Conservation (phyloP, 2,113 vertebrate species). For the Lepus americanus region DNA sequence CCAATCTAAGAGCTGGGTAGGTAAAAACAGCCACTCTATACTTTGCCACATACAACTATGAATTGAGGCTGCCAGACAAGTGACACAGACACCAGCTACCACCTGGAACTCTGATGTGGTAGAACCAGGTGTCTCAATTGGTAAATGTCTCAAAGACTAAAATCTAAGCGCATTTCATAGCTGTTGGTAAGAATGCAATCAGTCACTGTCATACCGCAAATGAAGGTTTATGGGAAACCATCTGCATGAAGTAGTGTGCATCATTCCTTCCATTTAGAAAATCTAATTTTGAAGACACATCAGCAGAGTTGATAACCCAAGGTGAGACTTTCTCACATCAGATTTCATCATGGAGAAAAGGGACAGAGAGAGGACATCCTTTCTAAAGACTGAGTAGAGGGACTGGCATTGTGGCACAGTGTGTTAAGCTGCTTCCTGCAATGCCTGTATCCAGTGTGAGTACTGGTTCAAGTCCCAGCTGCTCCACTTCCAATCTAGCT, state of each 20-base stretch:
- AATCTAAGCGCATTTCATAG: not conserved
- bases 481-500: too few relatives aligned
- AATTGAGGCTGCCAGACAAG: not conserved
- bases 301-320: not conserved
- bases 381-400: not conserved
- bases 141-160: slow-evolving; percentile 7
- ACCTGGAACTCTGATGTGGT: not conserved
- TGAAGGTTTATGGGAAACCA: not conserved
- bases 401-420: too few relatives aligned
- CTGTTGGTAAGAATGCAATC: not conserved
- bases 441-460: too few relatives aligned
- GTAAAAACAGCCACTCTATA: not conserved
- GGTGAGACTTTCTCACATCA: not conserved
- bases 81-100: not conserved
- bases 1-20: not conserved
- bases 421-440: too few relatives aligned
- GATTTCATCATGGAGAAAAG: not conserved
- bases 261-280: not conserved
- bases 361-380: too few relatives aligned
- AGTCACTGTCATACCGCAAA: not conserved
- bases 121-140: not conserved
- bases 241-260: accelerated
- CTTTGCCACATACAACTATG: not conserved
- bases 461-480: too few relatives aligned
- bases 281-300: not conserved